Conservation (phyloP, 2,113 vertebrate genomes). For the Cyprinodon tularosa region DNA sequence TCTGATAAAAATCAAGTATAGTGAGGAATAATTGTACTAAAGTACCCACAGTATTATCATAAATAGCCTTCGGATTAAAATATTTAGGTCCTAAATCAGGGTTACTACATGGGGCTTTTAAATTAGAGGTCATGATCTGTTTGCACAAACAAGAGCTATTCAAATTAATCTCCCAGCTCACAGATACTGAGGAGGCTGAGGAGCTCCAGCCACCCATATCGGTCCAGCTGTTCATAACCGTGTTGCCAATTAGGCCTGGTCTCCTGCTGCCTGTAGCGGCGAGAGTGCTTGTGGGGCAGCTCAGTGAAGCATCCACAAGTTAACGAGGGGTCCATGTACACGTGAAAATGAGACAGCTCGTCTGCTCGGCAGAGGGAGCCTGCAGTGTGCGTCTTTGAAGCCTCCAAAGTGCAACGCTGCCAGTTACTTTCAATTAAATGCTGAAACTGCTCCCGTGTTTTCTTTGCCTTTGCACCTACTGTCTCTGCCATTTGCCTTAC, state of each 20-base stretch:
- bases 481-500: slow-evolving; percentile 44
- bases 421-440: slow-evolving; percentile 30
- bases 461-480: not conserved
- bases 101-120: slow-evolving; percentile 1
- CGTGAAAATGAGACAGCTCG: slow-evolving; percentile 27
- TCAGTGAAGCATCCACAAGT: slow-evolving; percentile 50
- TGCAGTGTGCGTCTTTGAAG: slow-evolving; percentile 11
- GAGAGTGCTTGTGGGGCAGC: slow-evolving; percentile 35
- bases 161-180: slow-evolving; percentile 23
- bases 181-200: slow-evolving; percentile 27
- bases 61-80: slow-evolving; percentile 7
- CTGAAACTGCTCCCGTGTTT: slow-evolving; percentile 20
- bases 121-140: slow-evolving; percentile 7
- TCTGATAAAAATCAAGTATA: not conserved
- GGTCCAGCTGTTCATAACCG: slow-evolving; percentile 58
- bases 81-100: slow-evolving; percentile 2
- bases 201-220: slow-evolving; percentile 47
- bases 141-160: not conserved
- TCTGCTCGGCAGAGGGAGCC: not conserved
- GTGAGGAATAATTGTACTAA: not conserved
- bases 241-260: slow-evolving; percentile 64
- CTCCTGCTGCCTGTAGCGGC: slow-evolving; percentile 24
- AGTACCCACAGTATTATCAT: not conserved
- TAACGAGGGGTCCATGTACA: slow-evolving; percentile 48
- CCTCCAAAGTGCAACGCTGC: not conserved